Evolutionary conservation across 1,140 invertebrate genomes (phyloP).

Genomic region (Hyles euphorbiae): DNA sequence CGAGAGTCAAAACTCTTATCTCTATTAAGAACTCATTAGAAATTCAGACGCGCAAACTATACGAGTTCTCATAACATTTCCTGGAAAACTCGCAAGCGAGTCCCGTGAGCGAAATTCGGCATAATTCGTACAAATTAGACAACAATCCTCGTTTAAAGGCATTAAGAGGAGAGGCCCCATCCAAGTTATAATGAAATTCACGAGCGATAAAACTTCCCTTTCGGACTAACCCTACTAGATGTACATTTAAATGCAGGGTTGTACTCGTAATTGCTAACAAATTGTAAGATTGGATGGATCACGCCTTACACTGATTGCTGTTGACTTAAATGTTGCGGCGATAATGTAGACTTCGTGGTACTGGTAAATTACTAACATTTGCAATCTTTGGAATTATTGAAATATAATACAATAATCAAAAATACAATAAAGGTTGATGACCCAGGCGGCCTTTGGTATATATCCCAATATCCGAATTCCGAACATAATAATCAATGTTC

Average conservation of each 20-base stretch:
- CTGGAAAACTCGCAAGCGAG: conserved; percentile 2
- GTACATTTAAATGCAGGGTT: conserved; percentile 57
- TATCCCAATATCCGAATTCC: too few relatives aligned
- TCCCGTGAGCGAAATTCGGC: conserved; percentile 35
- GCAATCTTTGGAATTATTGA: too few relatives aligned
- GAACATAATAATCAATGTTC: too few relatives aligned
- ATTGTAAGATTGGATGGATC: not conserved
- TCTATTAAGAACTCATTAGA: too few relatives aligned
- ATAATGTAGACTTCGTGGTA: too few relatives aligned
- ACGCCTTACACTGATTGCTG: too few relatives aligned
- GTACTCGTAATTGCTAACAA: conserved; percentile 9
- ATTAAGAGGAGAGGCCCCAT: conserved; percentile 46
- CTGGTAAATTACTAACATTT: too few relatives aligned
- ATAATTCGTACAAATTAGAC: conserved; percentile 66
- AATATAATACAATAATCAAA: too few relatives aligned
- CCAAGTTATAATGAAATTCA: conserved; percentile 74
- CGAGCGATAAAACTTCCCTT: conserved; percentile 72
- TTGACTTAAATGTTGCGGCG: too few relatives aligned
- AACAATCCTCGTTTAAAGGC: conserved; percentile 67
- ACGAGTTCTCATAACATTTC: conserved; percentile 15
- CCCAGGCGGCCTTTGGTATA: too few relatives aligned
- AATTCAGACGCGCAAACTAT: conserved; percentile 10
- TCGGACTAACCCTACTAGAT: conserved; percentile 58
- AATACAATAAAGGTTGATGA: too few relatives aligned
- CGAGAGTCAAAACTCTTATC: too few relatives aligned